Percentiles rank a stretch among this genome's conserved stretches.
These are phyloP conservation scores for Ctenochaetus hawaiiensis DNA, from an alignment of 2,797 vertebrate species.

Conservation along the genomic window DNA sequence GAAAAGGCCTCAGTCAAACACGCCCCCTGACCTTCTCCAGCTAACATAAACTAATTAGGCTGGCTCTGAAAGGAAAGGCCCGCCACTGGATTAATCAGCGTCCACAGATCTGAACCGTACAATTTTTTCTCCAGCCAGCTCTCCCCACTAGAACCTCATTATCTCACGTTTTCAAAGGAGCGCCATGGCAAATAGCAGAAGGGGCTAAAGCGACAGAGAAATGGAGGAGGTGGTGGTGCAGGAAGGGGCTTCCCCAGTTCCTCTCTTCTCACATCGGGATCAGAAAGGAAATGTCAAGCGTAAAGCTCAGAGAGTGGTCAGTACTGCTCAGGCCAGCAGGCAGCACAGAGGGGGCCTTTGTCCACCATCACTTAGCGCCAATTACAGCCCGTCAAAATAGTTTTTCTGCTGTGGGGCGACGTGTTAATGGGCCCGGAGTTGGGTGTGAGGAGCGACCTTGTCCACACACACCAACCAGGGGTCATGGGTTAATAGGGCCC, in stretches of 20 bases:
- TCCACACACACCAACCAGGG: conserved; percentile 89
- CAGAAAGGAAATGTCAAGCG: conserved; percentile 85
- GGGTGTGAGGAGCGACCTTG: conserved; percentile 95
- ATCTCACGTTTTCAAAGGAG: conserved; percentile 87
- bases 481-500: conserved; percentile 96
- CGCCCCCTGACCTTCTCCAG: conserved; percentile 94
- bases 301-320: conserved; percentile 81
- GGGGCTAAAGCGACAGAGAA: conserved; percentile 69
- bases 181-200: conserved; percentile 67
- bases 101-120: conserved; percentile 83
- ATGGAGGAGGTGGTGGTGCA: conserved; percentile 74
- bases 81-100: conserved; percentile 87
- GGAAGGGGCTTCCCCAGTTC: conserved; percentile 78
- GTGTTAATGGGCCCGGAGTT: conserved; percentile 94
- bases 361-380: conserved; percentile 94
- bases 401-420: conserved; percentile 92
- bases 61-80: conserved; percentile 85
- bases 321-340: conserved; percentile 77
- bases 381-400: conserved; percentile 97
- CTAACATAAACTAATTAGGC: conserved; percentile 99
- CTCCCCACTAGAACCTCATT: conserved; percentile 85
- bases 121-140: conserved; percentile 72
- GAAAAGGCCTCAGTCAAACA: conserved; percentile 88
- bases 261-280: conserved; percentile 81
- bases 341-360: conserved; percentile 90